A percentile compares a stretch with the other conserved stretches of the same genome.
Evolutionary conservation across 2,888 invertebrate genomes (phyloP).

Genomic region (Marasmarcha lunaedactyla): DNA sequence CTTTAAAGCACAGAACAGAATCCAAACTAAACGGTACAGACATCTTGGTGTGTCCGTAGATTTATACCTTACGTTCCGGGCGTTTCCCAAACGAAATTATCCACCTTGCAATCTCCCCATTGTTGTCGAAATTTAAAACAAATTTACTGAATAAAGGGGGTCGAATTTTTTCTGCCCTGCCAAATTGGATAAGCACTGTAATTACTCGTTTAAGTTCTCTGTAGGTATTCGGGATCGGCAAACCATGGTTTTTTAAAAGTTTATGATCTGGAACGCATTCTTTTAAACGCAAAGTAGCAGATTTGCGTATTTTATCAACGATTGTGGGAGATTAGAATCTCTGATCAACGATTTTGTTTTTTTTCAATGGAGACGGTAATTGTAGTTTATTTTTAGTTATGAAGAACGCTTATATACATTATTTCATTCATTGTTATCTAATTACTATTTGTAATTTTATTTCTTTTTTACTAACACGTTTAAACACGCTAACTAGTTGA

Average conservation of each 20-base stretch:
- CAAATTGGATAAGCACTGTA: slow-evolving; percentile 69
- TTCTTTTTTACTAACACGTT: no score
- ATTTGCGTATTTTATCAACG: slow-evolving; percentile 6
- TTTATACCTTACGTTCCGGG: slow-evolving; percentile 58
- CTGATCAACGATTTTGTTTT: no score
- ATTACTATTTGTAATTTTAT: no score
- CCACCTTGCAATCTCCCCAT: slow-evolving; percentile 60
- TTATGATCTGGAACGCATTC: slow-evolving; percentile 40
- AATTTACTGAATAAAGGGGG: slow-evolving; percentile 65
- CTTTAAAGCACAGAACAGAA: no score
- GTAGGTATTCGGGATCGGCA: slow-evolving; percentile 41
- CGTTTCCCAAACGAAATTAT: slow-evolving; percentile 57
- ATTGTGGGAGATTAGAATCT: background rate
- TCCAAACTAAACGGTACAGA: no score
- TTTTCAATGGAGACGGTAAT: no score
- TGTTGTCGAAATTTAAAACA: slow-evolving; percentile 70
- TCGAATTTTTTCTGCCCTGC: slow-evolving; percentile 61
- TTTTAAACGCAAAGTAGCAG: slow-evolving; percentile 16
- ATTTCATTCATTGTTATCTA: no score
- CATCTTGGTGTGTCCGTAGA: no score
- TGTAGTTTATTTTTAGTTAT: no score
- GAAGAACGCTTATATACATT: no score
- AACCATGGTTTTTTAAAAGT: slow-evolving; percentile 35
- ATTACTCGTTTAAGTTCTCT: slow-evolving; percentile 54
- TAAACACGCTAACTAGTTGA: no score